A percentile compares a stretch with the other conserved stretches of the same genome.
Evolutionary conservation across 2,797 vertebrate species (phyloP).

Genomic region (Girardinus metallicus): DNA sequence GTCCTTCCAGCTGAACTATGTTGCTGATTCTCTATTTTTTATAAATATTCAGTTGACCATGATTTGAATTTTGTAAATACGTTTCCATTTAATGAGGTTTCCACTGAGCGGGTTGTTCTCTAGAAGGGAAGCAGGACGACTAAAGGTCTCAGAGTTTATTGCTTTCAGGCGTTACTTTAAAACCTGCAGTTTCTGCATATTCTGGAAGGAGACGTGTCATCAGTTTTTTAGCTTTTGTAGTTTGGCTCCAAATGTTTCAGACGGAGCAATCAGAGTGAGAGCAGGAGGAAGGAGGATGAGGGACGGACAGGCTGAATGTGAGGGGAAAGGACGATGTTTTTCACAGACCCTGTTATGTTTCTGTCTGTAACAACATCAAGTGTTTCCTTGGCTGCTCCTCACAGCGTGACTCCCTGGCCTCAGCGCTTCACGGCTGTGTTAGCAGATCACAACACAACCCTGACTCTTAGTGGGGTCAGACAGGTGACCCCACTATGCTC

Average conservation of each 20-base stretch:
- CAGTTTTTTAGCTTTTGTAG: not conserved
- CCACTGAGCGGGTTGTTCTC: not conserved
- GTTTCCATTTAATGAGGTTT: not conserved
- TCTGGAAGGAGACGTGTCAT: not conserved
- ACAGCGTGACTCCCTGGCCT: slow-evolving; percentile 47
- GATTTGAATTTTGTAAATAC: not conserved
- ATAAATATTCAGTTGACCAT: not conserved
- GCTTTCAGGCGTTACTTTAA: not conserved
- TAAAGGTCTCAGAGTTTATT: not conserved
- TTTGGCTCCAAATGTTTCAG: not conserved
- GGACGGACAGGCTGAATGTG: slow-evolving; percentile 32
- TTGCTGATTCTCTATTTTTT: not conserved
- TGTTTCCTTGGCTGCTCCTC: slow-evolving; percentile 47
- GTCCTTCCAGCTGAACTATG: not conserved
- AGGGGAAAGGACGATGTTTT: slow-evolving; percentile 43
- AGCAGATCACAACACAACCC: slow-evolving; percentile 38
- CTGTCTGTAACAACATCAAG: slow-evolving; percentile 70
- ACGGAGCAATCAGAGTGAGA: not conserved
- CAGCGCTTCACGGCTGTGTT: slow-evolving; percentile 58
- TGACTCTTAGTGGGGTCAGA: slow-evolving; percentile 23
- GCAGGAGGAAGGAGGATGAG: slow-evolving; percentile 13
- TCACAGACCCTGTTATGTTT: slow-evolving; percentile 50
- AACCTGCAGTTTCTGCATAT: not conserved
- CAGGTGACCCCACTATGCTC: too few relatives aligned
- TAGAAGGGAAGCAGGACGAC: not conserved